These are phyloP conservation scores for Eulacestoma nigropectus DNA, from an alignment of 2,113 vertebrate species.

Conservation along the genomic window DNA sequence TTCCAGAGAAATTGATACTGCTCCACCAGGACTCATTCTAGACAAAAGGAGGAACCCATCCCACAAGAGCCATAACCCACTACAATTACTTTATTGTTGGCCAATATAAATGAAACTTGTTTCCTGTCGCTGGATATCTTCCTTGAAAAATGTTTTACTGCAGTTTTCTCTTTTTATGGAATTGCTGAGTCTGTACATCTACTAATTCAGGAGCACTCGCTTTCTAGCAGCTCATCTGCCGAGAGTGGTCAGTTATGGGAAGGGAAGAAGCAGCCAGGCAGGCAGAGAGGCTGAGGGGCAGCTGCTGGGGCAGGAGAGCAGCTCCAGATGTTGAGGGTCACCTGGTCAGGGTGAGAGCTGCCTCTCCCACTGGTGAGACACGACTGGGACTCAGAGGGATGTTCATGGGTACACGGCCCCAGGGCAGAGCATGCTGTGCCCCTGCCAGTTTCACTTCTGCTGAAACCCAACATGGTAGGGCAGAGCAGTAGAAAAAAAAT, in stretches of 20 bases:
- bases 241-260: accelerated
- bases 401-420: accelerated
- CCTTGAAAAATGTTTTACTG: background rate
- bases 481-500: background rate
- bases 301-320: background rate
- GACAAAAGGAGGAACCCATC: constrained; percentile 54
- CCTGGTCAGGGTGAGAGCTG: background rate
- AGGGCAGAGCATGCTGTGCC: background rate
- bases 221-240: background rate
- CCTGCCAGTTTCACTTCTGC: constrained; percentile 32
- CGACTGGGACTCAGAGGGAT: background rate
- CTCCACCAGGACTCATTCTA: background rate
- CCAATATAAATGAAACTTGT: background rate
- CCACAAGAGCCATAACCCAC: background rate
- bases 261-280: background rate
- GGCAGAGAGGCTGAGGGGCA: background rate
- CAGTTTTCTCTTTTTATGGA: background rate
- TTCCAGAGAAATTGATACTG: background rate
- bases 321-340: background rate
- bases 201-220: background rate
- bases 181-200: background rate
- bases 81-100: background rate
- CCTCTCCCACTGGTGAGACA: background rate
- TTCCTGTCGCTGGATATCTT: background rate
- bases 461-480: background rate